phyloP scores from a whole-genome alignment of 2,797 vertebrate species.

The Microcaecilia unicolor region DNA sequence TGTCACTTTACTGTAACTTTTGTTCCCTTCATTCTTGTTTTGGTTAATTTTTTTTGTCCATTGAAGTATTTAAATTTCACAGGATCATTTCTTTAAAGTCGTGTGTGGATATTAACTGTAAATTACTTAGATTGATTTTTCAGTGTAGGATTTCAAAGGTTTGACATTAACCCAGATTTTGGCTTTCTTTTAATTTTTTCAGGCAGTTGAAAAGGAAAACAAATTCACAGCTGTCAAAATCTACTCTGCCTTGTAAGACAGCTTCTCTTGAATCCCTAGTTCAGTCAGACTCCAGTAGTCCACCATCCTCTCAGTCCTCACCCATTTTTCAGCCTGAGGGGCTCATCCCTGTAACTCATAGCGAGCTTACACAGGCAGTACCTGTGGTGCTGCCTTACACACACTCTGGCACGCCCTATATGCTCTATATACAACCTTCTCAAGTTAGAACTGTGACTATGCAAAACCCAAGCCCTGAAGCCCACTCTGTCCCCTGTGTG shows the following conservation, averaged over 20 bases:
- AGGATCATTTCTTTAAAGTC: too few relatives aligned
- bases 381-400: conserved; percentile 70
- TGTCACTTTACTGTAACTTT: too few relatives aligned
- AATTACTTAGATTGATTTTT: too few relatives aligned
- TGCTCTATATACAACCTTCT: conserved; percentile 70
- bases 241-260: conserved; percentile 6
- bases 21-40: too few relatives aligned
- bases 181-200: conserved; percentile 28
- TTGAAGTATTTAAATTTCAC: too few relatives aligned
- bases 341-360: conserved; percentile 36
- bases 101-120: too few relatives aligned
- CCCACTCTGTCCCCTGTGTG: conserved; percentile 62
- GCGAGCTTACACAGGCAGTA: conserved; percentile 53
- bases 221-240: conserved; percentile 17
- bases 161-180: too few relatives aligned
- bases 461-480: conserved; percentile 57
- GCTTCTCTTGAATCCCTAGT: conserved; percentile 4
- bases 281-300: conserved; percentile 28
- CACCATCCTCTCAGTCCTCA: conserved; percentile 15
- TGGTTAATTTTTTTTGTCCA: too few relatives aligned
- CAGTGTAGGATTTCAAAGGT: too few relatives aligned
- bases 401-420: conserved; percentile 53
- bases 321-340: conserved; percentile 34
- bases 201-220: conserved; percentile 41
- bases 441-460: conserved; percentile 56